phyloP scores from a whole-genome alignment of 92 coral and sea anemone species.

The Epizoanthus ramosus region DNA sequence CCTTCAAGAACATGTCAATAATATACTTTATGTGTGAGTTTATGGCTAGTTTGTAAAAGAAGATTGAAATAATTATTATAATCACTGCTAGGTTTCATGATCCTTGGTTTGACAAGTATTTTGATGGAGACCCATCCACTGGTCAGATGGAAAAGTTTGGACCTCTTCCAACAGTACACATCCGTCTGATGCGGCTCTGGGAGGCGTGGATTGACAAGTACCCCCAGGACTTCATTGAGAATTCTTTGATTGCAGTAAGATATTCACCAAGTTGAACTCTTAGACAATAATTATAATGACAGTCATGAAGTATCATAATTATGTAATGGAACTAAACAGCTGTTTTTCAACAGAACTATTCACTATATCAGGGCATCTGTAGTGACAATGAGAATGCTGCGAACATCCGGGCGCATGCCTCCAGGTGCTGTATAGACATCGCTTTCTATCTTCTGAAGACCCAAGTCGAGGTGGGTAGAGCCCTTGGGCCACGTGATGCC shows the following conservation, averaged over 20 bases:
- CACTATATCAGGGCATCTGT: not conserved
- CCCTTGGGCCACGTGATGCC: not conserved
- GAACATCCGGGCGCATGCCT: not conserved
- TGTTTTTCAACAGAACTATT: no score
- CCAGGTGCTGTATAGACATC: not conserved
- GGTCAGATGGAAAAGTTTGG: slow-evolving; percentile 79
- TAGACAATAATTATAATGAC: no score
- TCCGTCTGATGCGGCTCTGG: slow-evolving; percentile 94
- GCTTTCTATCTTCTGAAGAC: not conserved
- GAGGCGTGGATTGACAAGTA: slow-evolving; percentile 86
- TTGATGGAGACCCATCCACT: slow-evolving; percentile 91
- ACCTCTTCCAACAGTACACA: slow-evolving; percentile 84
- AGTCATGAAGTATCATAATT: no score
- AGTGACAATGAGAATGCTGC: not conserved
- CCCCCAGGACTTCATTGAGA: slow-evolving; percentile 79
- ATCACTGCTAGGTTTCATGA: slow-evolving; percentile 72
- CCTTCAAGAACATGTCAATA: no score
- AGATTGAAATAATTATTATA: not conserved
- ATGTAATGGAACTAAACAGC: no score
- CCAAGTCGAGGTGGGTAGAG: not conserved
- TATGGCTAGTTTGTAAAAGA: not conserved
- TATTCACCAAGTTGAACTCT: not conserved
- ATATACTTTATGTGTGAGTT: no score
- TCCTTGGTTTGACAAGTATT: slow-evolving; percentile 86
- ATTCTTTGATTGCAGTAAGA: slow-evolving; percentile 81